Base-by-base conservation (phyloP, 2,113 vertebrate species). In the Columba janthina region DNA sequence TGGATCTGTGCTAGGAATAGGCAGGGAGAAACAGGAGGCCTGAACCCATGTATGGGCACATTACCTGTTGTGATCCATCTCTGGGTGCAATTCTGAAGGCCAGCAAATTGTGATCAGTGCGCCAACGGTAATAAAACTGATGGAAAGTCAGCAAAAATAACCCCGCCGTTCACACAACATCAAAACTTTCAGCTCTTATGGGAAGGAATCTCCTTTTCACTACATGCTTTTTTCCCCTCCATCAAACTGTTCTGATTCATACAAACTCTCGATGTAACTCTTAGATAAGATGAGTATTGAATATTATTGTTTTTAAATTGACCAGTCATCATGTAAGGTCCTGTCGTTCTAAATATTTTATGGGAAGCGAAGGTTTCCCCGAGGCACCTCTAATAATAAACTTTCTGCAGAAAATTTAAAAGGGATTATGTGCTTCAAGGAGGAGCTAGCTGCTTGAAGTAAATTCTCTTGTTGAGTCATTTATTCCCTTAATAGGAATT, bases 401-500 rank as follows among this genome's bases (percentile, higher is more conserved):
- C 97, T 98, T 98, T 94, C 76, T 36, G 82, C 95, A 67, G 96
- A 95, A 97, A 97, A 98, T 97, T 95, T 94, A 88, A 93, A 91
- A 94, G 62, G 85, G 95, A 97, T 97, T 96, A 95, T 96, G 90
- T 79, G 91, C 90, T 97, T 97, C 94, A 82, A 96, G 97, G 97
- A 98, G 97, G 97, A 97, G 94, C 94, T 1, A 57, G 51, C 96
- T 74, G 93, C 95, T 95, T 96, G 31, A 95, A 97, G 96, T 95
- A 85, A 97, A 96, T 98, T 97, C 98, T 97, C 97, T 98, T 89
- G 94, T 96, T 92, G 97, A 97, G 96, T 97, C 97, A 96, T 97
- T 98, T 98, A 98, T 98, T 98, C 98, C 98, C 98, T 98, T 98
- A 98, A 98, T 98, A 98, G 97, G 98, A 98, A 98, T 98, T 98